A percentile compares a stretch with the other conserved stretches of the same genome.
These are phyloP conservation scores for Exocentrus adspersus DNA, from an alignment of 2,888 invertebrate genomes.

Conservation along the genomic window DNA sequence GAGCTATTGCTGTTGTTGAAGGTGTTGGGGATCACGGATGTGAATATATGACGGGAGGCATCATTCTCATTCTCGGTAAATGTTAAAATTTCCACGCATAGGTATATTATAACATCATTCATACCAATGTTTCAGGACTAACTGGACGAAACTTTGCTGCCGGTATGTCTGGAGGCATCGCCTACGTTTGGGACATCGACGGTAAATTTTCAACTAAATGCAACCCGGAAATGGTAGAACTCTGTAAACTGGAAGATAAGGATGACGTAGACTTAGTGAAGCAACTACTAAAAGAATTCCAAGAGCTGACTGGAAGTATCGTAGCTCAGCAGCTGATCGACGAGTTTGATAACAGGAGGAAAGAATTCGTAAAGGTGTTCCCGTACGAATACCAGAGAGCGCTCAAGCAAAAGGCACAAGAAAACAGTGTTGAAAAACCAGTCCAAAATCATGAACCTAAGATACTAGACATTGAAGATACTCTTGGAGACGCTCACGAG, in stretches of 20 bases:
- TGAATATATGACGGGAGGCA: conserved; percentile 99
- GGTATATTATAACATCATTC: too few species aligned
- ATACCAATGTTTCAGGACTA: conserved; percentile 68
- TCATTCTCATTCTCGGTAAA: conserved; percentile 79
- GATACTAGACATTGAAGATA: conserved; percentile 85
- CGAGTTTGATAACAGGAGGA: conserved; percentile 81
- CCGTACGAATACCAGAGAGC: conserved; percentile 96
- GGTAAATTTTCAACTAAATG: conserved; percentile 88
- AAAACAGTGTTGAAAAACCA: conserved; percentile 49
- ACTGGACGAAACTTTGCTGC: conserved; percentile 99
- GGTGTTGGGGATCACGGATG: conserved; percentile 99
- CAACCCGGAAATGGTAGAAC: conserved; percentile 95
- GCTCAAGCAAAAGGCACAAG: conserved; percentile 71
- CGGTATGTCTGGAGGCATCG: conserved; percentile 96
- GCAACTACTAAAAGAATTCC: conserved; percentile 83
- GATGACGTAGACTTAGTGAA: conserved; percentile 84
- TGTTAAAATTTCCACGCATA: conserved; percentile 1
- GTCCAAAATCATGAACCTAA: conserved; percentile 59
- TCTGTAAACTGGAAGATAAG: conserved; percentile 80
- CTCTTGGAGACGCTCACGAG: conserved; percentile 81
- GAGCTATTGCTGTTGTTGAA: conserved; percentile 94
- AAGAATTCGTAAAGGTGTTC: conserved; percentile 91
- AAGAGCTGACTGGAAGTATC: conserved; percentile 81
- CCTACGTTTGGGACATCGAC: conserved; percentile 92
- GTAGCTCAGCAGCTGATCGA: conserved; percentile 82